Percentiles rank a stretch among this genome's conserved stretches.
Evolutionary conservation across 2,797 vertebrate species (phyloP).

Genomic region (Lagocephalus sceleratus): DNA sequence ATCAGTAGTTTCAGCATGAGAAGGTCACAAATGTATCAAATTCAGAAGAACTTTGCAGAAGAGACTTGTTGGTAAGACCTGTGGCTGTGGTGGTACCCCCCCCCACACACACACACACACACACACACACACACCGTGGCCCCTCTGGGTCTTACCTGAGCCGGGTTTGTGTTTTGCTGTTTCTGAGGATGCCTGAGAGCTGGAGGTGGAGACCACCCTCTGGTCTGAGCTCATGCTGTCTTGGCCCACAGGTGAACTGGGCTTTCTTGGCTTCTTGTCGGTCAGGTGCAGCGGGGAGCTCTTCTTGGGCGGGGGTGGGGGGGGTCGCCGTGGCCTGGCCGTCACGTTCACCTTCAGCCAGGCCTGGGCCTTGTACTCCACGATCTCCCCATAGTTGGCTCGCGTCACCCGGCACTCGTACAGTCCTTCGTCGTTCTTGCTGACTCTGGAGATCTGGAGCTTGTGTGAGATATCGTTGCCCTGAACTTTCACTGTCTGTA

Average conservation of each 20-base stretch:
- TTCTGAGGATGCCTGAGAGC: constrained; percentile 85
- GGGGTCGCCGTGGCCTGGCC: constrained; percentile 81
- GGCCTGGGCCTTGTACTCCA: constrained; percentile 92
- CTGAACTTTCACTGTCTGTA: constrained; percentile 96
- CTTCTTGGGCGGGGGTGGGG: constrained; percentile 76
- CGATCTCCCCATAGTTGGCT: constrained; percentile 90
- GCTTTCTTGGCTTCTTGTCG: constrained; percentile 88
- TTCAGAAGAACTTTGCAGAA: no score
- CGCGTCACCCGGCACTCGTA: constrained; percentile 93
- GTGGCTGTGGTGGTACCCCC: not conserved
- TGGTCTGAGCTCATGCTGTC: constrained; percentile 84
- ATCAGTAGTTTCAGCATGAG: not conserved
- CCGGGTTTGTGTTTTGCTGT: constrained; percentile 87
- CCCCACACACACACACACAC: no score
- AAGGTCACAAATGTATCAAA: no score
- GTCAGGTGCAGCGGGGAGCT: constrained; percentile 91
- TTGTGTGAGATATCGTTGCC: constrained; percentile 97
- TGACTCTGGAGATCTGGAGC: constrained; percentile 92
- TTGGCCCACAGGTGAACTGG: constrained; percentile 74
- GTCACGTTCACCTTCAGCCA: constrained; percentile 88
- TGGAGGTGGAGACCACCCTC: constrained; percentile 81
- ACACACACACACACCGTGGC: no score
- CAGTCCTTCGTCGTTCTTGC: constrained; percentile 89
- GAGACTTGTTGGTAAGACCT: constrained; percentile 12
- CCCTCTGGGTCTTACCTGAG: constrained; percentile 82